Conservation (phyloP, 2,888 invertebrate genomes). For the Leucozona laternaria region DNA sequence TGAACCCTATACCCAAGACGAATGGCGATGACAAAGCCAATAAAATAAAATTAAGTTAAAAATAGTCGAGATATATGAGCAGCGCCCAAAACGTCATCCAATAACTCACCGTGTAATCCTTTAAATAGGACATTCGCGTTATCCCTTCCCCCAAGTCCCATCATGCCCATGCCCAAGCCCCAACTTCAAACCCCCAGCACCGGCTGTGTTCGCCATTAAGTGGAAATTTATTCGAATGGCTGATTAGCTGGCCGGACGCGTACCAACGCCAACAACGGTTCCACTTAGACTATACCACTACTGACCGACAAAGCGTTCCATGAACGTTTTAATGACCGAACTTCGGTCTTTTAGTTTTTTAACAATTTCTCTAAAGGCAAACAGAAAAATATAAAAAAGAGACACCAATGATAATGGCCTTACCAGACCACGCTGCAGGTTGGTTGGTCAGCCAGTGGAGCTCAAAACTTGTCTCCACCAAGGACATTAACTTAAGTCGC, state of each 20-base stretch:
- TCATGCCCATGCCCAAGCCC: neutral
- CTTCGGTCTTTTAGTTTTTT: constrained; percentile 61
- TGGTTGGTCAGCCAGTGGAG: constrained; percentile 23
- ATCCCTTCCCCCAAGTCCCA: constrained; percentile 77
- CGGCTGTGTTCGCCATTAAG: constrained; percentile 58
- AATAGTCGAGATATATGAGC: constrained; percentile 81
- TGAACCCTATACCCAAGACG: constrained; percentile 52
- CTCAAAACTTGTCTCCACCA: constrained; percentile 62
- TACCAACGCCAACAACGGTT: constrained; percentile 18
- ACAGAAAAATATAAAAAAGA: constrained; percentile 19
- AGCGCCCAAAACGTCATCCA: constrained; percentile 74
- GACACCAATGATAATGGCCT: constrained; percentile 52
- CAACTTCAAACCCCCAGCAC: neutral
- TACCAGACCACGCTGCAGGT: constrained; percentile 31
- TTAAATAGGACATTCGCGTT: constrained; percentile 83
- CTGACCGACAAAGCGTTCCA: constrained; percentile 70
- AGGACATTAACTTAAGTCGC: constrained; percentile 66
- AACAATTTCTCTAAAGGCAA: constrained; percentile 46
- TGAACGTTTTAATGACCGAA: constrained; percentile 65
- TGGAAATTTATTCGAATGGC: constrained; percentile 73
- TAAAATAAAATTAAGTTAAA: constrained; percentile 84
- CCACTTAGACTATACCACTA: constrained; percentile 34
- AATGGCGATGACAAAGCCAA: constrained; percentile 78
- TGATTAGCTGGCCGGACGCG: constrained; percentile 66
- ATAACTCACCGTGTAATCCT: constrained; percentile 83